Percentiles rank a stretch among this genome's conserved stretches.
Evolutionary conservation across 2,888 invertebrate genomes (phyloP).

Genomic region (Xanthia togata): DNA sequence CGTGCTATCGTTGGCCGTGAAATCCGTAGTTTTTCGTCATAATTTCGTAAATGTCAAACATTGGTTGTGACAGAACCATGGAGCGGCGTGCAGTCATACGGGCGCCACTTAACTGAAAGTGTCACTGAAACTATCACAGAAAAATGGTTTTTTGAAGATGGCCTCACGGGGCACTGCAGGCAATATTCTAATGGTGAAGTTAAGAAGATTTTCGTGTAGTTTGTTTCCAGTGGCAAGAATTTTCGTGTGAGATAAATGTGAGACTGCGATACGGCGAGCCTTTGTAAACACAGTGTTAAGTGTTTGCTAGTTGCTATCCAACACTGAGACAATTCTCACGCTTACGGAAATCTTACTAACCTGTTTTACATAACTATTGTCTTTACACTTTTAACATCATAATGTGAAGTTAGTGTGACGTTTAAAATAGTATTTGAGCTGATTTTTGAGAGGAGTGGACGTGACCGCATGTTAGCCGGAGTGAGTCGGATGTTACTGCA

Average conservation of each 20-base stretch:
- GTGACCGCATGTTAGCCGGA: background rate
- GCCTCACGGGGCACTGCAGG: conserved; percentile 37
- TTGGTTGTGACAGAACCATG: conserved; percentile 21
- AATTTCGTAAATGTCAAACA: conserved; percentile 49
- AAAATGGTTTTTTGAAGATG: background rate
- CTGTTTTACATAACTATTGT: conserved; percentile 37
- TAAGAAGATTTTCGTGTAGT: background rate
- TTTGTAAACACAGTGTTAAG: conserved; percentile 44
- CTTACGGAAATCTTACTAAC: conserved; percentile 34
- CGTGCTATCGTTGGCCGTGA: conserved; percentile 62
- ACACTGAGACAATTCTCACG: conserved; percentile 48
- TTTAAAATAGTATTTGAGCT: conserved; percentile 28
- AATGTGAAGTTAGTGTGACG: conserved; percentile 16
- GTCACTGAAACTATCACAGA: conserved; percentile 1
- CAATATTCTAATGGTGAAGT: background rate
- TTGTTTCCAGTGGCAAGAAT: conserved; percentile 7
- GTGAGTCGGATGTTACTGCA: conserved; percentile 7
- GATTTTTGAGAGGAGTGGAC: conserved; percentile 12
- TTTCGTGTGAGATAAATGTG: conserved; percentile 37
- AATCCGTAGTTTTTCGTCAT: conserved; percentile 62
- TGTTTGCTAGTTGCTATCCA: conserved; percentile 44
- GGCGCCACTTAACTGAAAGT: conserved; percentile 21
- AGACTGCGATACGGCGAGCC: conserved; percentile 46
- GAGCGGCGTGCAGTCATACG: background rate
- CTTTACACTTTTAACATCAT: conserved; percentile 3